Percentiles rank a stretch among this genome's conserved stretches.
Conservation (phyloP, 2,888 invertebrate species). For the Zygothrica quintamaculata region DNA sequence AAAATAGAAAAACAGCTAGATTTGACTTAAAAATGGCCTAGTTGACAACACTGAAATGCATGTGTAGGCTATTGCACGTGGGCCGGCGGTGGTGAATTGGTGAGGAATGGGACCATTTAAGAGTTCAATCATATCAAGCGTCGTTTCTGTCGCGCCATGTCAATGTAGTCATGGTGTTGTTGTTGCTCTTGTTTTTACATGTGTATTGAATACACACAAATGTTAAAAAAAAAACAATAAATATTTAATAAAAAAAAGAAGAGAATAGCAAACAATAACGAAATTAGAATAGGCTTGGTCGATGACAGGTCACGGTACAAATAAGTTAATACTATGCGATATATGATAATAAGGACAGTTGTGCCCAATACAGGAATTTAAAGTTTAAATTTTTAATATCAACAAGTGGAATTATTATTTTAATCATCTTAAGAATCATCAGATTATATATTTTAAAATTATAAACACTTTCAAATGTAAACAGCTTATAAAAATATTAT, state of each 20-base stretch:
- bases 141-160: slow-evolving; percentile 64
- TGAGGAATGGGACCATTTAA: slow-evolving; percentile 53
- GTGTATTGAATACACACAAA: slow-evolving; percentile 42
- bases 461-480: no score
- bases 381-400: no score
- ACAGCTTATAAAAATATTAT: no score
- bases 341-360: no score
- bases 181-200: slow-evolving; percentile 43
- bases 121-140: slow-evolving; percentile 73
- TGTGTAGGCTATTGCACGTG: slow-evolving; percentile 10
- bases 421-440: neutral
- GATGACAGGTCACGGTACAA: slow-evolving; percentile 28
- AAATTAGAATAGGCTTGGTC: slow-evolving; percentile 12
- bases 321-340: neutral
- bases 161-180: slow-evolving; percentile 34
- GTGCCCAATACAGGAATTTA: no score
- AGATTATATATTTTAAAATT: neutral
- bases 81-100: slow-evolving; percentile 12
- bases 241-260: slow-evolving; percentile 36
- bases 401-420: neutral
- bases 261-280: slow-evolving; percentile 28
- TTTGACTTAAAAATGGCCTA: neutral
- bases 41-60: neutral
- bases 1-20: no score
- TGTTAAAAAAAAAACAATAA: slow-evolving; percentile 26